Percentiles rank a stretch among this genome's conserved stretches.
Evolutionary conservation across 2,113 vertebrate genomes (phyloP).

Genomic region (Dipodomys spectabilis): DNA sequence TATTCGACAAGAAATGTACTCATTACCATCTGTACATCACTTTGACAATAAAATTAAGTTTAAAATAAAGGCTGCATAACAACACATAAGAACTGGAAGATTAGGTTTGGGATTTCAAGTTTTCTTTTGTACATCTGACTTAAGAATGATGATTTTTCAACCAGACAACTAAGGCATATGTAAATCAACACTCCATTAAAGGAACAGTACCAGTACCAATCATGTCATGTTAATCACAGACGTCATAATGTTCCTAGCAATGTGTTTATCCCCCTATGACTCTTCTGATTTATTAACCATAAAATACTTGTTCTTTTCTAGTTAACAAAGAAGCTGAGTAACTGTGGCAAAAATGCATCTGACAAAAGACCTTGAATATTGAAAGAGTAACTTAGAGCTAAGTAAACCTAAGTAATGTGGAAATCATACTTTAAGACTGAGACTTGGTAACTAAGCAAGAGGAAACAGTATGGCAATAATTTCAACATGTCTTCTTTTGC

Average conservation of each 20-base stretch:
- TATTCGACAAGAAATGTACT: too few relatives aligned
- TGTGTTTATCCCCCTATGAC: not conserved
- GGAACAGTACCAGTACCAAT: not conserved
- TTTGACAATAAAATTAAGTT: too few relatives aligned
- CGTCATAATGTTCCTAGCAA: not conserved
- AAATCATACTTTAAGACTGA: slow-evolving; percentile 8
- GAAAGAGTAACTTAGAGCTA: not conserved
- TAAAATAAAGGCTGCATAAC: too few relatives aligned
- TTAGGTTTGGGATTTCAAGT: not conserved
- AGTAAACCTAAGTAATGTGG: not conserved
- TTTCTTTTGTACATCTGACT: not conserved
- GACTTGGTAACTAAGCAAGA: not conserved
- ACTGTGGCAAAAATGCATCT: not conserved
- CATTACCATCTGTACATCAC: too few relatives aligned
- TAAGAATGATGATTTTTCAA: not conserved
- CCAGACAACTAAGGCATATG: not conserved
- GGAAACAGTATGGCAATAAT: not conserved
- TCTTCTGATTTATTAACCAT: not conserved
- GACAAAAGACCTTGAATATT: not conserved
- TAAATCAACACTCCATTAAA: not conserved
- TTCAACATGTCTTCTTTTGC: not conserved
- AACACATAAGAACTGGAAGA: not conserved
- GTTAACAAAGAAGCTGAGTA: slow-evolving; percentile 4
- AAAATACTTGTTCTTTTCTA: slow-evolving; percentile 13
- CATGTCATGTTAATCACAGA: not conserved